These are phyloP conservation scores for Drosophila sturtevanti DNA, from an alignment of 1,140 invertebrate genomes.

Conservation along the genomic window DNA sequence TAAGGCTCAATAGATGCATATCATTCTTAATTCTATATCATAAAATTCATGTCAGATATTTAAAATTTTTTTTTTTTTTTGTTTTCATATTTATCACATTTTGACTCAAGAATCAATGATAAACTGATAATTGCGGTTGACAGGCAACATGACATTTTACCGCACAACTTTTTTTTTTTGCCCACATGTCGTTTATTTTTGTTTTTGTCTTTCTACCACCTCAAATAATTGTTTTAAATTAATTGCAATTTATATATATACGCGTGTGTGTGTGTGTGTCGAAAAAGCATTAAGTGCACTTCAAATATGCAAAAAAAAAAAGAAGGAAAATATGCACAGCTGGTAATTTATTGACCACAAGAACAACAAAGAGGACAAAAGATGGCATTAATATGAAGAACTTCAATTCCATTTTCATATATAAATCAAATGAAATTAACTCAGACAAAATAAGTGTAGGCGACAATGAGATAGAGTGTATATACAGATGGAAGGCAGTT, in stretches of 20 bases:
- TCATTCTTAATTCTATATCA: background rate
- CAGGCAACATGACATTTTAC: conserved; percentile 75
- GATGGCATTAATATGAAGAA: conserved; percentile 15
- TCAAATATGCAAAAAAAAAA: conserved; percentile 62
- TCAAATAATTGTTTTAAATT: conserved; percentile 78
- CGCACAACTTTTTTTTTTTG: conserved; percentile 44
- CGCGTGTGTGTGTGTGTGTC: conserved; percentile 34
- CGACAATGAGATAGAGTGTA: conserved; percentile 30
- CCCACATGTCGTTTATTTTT: conserved; percentile 9
- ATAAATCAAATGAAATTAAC: conserved; percentile 78
- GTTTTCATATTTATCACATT: background rate
- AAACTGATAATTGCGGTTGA: conserved; percentile 54
- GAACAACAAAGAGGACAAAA: conserved; percentile 29
- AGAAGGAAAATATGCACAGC: conserved; percentile 49
- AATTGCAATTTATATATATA: conserved; percentile 65
- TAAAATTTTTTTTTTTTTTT: conserved; percentile 11
- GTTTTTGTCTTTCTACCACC: conserved; percentile 30
- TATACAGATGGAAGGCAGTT: conserved; percentile 16
- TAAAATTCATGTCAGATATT: background rate
- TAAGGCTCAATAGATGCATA: background rate
- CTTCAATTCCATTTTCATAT: conserved; percentile 32
- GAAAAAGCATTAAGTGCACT: conserved; percentile 74
- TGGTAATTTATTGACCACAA: conserved; percentile 74
- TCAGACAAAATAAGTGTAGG: conserved; percentile 27
- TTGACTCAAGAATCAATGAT: conserved; percentile 43